Evolutionary conservation across 2,113 vertebrate genomes (phyloP), one percentile per base, ranked within the genome.

Genomic region (Vimba vimba): DNA sequence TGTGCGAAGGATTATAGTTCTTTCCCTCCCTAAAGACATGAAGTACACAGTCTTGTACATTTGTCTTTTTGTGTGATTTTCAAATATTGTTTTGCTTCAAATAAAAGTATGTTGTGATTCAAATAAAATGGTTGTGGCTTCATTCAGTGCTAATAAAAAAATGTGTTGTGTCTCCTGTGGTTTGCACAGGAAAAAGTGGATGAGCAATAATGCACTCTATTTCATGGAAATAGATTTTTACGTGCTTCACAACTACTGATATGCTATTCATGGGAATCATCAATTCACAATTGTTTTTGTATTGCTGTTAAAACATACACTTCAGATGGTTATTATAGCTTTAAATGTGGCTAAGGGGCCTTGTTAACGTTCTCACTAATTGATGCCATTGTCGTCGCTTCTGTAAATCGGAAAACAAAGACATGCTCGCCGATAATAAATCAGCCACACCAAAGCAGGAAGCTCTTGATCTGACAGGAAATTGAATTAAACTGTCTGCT

Each of bases 401-500:
- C 91, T 87, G 91, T 88, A 92, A 94, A 94, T 94, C 90, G 91
- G 66, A 93, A 94, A 93, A 94, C 93, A 94, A 95, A 94, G 87
- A 89, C 82, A 88, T 89, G 91, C 82, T 93, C 91, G 89, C 71
- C 69, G 91, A 86, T 92, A 92, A 92, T 94, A 95, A 93, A 95
- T 95, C 94, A 94, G 91, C 89, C 88, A 84, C 91, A 88, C 93
- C 93, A 93, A 92, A 90, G 90, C 89, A 83, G 89, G 89, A 94
- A 88, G 91, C 94, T 93, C 95, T 95, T 95, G 95, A 95, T 95
- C 94, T 94, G 92, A 93, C 92, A 93, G 94, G 92, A 96, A 96
- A 96, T 97, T 95, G 94, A 96, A 96, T 96, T 95, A 96, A 94
- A 92, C 87, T 84, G 91, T 79, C 45, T 80, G 86, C 87, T 93